These are phyloP conservation scores for Xanthostigma xanthostigma DNA, from an alignment of 2,888 invertebrate genomes.

Conservation along the genomic window DNA sequence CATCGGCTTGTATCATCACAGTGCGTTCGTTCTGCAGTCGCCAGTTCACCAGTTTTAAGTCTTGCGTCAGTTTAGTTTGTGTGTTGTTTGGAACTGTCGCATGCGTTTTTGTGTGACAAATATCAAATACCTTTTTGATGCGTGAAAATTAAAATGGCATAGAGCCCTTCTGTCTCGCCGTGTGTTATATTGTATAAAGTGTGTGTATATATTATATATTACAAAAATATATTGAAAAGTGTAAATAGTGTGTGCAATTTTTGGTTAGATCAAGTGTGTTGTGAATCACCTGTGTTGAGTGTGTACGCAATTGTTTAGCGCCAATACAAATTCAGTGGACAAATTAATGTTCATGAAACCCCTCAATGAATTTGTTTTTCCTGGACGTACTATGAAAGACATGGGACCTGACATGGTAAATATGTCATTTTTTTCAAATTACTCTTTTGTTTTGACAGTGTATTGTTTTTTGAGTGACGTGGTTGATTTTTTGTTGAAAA, in stretches of 20 bases:
- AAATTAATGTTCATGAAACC: slow-evolving; percentile 39
- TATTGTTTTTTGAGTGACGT: too few species aligned
- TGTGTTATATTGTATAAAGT: slow-evolving; percentile 2
- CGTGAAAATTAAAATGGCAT: background rate
- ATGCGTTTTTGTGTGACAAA: background rate
- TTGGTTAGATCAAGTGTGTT: background rate
- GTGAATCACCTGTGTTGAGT: background rate
- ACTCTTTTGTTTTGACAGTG: too few species aligned
- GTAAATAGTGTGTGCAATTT: background rate
- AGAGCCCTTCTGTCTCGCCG: background rate
- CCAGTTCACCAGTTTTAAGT: background rate
- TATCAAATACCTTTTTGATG: background rate
- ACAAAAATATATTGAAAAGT: background rate
- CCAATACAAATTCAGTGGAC: slow-evolving; percentile 22
- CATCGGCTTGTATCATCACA: too few species aligned
- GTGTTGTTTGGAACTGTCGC: background rate
- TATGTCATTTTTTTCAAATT: slow-evolving; percentile 5
- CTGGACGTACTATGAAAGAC: slow-evolving; percentile 57
- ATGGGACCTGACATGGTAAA: slow-evolving; percentile 70
- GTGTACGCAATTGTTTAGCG: background rate
- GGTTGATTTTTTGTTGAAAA: too few species aligned
- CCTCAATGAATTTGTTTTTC: slow-evolving; percentile 51
- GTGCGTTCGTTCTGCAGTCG: too few species aligned
- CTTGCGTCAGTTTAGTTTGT: background rate
- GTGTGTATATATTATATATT: slow-evolving; percentile 1